Evolutionary conservation across 2,113 vertebrate species (phyloP).

Genomic region (Amphiprion ocellaris): DNA sequence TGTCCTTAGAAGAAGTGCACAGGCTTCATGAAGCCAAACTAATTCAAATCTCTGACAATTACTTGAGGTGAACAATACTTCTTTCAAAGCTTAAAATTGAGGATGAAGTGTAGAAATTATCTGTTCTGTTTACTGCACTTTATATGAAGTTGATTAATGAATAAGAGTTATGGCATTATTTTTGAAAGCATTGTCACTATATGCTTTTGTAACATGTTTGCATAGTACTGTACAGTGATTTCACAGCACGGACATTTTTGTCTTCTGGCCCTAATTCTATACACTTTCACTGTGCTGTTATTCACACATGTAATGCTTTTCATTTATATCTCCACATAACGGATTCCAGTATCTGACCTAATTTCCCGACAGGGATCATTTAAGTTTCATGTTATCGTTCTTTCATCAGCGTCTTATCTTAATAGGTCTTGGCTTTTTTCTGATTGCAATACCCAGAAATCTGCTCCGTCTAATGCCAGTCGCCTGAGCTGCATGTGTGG

Average conservation of each 20-base stretch:
- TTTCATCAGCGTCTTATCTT: conserved; percentile 70
- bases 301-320: conserved; percentile 46
- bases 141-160: no score
- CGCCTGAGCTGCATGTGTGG: conserved; percentile 41
- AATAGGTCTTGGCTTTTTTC: conserved; percentile 55
- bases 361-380: conserved; percentile 65
- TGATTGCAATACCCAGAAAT: conserved; percentile 60
- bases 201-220: no score
- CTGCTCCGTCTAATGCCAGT: conserved; percentile 18
- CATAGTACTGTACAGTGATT: no score
- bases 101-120: no score
- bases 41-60: background rate
- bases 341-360: conserved; percentile 52
- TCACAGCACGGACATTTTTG: no score
- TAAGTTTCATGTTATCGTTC: conserved; percentile 61
- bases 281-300: conserved; percentile 23
- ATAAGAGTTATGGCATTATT: no score
- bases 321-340: conserved; percentile 51
- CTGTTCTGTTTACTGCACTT: no score
- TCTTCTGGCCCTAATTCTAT: background rate
- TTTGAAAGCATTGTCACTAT: no score
- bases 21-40: background rate
- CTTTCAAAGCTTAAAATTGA: no score
- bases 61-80: no score
- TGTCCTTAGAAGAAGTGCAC: background rate